These are phyloP conservation scores for Amblyjoppa proteus DNA, from an alignment of 2,888 invertebrate genomes.

Conservation along the genomic window DNA sequence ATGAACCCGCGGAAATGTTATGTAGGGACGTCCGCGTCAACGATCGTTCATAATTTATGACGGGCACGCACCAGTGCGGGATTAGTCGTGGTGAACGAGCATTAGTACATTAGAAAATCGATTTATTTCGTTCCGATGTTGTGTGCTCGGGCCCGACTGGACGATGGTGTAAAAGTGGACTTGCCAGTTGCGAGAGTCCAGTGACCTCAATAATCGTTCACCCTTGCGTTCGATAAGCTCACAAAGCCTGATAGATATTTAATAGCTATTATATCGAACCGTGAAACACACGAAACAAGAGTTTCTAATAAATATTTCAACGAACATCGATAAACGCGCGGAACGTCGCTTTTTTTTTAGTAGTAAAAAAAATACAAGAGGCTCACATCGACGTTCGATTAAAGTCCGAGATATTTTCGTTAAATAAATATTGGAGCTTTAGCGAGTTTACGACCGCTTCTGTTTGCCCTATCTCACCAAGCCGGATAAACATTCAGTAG, in stretches of 20 bases:
- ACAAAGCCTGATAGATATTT: constrained; percentile 3
- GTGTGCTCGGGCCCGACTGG: constrained; percentile 26
- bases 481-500: not conserved
- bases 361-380: not conserved
- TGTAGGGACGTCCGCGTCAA: constrained; percentile 27
- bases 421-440: constrained; percentile 44
- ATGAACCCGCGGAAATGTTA: not conserved
- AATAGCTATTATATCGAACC: not conserved
- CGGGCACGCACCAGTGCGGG: constrained; percentile 47
- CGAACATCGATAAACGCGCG: not conserved
- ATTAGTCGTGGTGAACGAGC: constrained; percentile 46
- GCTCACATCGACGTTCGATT: constrained; percentile 9
- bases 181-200: constrained; percentile 52
- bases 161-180: constrained; percentile 58
- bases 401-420: constrained; percentile 40
- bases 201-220: constrained; percentile 63
- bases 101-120: constrained; percentile 66
- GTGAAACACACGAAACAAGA: not conserved
- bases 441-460: constrained; percentile 1
- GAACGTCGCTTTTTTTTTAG: not conserved
- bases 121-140: constrained; percentile 68
- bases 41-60: constrained; percentile 63
- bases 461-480: constrained; percentile 68
- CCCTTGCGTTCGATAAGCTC: constrained; percentile 35
- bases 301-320: not conserved